Evolutionary conservation across 92 coral and sea anemone species (phyloP), one percentile per base, ranked within the genome.

Genomic region (Phenganax marumi): DNA sequence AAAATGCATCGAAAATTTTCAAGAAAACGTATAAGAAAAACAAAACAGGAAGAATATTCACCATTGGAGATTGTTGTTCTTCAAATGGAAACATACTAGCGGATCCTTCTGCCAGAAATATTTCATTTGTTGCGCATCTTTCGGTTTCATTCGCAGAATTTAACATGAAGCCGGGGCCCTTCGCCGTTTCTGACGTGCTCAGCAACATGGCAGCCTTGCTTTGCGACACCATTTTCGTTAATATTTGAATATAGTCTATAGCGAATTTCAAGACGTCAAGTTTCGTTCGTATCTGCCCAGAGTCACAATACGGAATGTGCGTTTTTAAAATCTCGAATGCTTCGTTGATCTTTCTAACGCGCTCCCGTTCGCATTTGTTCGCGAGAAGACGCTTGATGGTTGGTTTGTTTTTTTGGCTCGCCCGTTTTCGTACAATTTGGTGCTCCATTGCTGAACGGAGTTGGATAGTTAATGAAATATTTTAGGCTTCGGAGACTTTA

Each of bases 291-390:
- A 84, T 86, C 39, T 88, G 51, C 56, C 82, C 79, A 11, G 85
- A 72, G 43, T 88, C 90, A 48, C 86, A 74, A 52, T 79, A 78
- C 3, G 90, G 90, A 26, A 88, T 84, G 16, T 73, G 79, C 76
- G 85, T 79, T 52, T 86, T 86, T 3, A 88, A 64, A 11, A 84
- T 87, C 68, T 88, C 88, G 25, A 84, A 88, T 25, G 90, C 90
- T 74, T 84, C 90, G 77, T 88, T 88, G 87, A 88, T 88, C 54
- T 88, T 88, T 26, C 90, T 84, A 16, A 88, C 90, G 12, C 90
- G 82, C 64, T 88, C 90, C 58, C 90, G 85, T 46, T 88, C 90
- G 8, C 87, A 86, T 17, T 78, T 77, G 82, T 88, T 88, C 26
- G 90, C 90, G 22, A 88, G 75, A 52, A 88, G 22, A 4, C 90